Conservation (phyloP, 2,888 invertebrate species). For the Eupithecia dodoneata region DNA sequence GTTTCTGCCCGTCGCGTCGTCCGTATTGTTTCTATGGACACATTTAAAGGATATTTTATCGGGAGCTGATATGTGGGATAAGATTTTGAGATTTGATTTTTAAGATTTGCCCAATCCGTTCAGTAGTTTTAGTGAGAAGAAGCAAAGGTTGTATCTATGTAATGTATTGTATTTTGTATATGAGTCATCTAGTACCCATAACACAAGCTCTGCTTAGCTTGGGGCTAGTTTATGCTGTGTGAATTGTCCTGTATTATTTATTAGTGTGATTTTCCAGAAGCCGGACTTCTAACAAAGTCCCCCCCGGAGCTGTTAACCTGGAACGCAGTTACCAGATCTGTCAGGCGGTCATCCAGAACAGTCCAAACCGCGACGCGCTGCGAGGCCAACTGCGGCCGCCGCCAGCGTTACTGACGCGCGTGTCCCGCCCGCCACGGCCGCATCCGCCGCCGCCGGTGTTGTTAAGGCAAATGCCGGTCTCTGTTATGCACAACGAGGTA, state of each 20-base stretch:
- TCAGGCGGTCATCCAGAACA: constrained; percentile 96
- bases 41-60: too few species aligned
- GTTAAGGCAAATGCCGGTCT: constrained; percentile 86
- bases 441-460: constrained; percentile 79
- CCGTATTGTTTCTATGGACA: too few species aligned
- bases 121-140: neutral
- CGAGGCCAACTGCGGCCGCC: constrained; percentile 94
- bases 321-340: constrained; percentile 98
- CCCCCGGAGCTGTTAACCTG: constrained; percentile 95
- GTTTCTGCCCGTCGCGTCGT: neutral
- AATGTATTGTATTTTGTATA: too few species aligned
- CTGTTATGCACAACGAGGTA: constrained; percentile 81
- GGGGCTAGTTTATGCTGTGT: too few species aligned
- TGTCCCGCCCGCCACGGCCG: constrained; percentile 67
- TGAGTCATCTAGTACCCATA: too few species aligned
- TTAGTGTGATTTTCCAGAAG: constrained; percentile 64
- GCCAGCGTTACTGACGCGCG: constrained; percentile 87
- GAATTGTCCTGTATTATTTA: neutral
- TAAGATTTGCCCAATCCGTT: neutral
- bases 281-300: constrained; percentile 88
- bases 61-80: neutral
- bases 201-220: too few species aligned
- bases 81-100: too few species aligned
- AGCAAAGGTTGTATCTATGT: neutral
- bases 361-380: constrained; percentile 94